Evolutionary conservation across 2,797 vertebrate species (phyloP), one percentile per base, ranked within the genome.

Genomic region (Jordanella pulchra): DNA sequence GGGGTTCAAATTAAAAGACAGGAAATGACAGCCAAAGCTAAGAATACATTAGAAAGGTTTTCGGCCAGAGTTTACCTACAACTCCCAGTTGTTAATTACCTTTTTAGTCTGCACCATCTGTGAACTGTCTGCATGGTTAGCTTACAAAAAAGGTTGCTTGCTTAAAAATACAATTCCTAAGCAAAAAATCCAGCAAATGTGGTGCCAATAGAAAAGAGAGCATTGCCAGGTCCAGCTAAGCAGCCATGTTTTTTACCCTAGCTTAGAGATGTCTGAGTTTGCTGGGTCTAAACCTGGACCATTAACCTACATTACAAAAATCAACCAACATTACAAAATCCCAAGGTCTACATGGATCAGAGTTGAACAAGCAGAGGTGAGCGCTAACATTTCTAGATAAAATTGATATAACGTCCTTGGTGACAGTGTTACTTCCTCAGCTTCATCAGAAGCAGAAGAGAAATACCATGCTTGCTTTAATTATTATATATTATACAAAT

Each of bases 1-100:
- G 67, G 68, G 69, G 42, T 42, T 42, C 39, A 53, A 25, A 7
- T 47, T 70, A 23, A 54, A 71, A 63, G 35, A 35, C 30, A 28
- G 21, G 9, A 28, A 71, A 4, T 21, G 4, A n/a, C 58, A 61
- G 23, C 32, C 39, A 25, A 63, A 42, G 35, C 35, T 25, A 3
- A 63, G 23, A 13, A 44, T 3, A 15, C 13, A 23, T 12, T n/a
- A 30, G 32, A 61, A 61, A 61, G 21, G 12, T 60, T 60, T 60
- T 61, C 6, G 18, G 58, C 30, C 56, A 42, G 60, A n/a, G 39
- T 63, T 42, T 42, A 42, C 60, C 35, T 21, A 42, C 23, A 63
- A 25, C 42, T 63, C 35, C 12, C 11, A 14, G 21, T 63, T n/a
- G 60, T 12, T 21, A 23, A 6, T 21, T 51, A 7, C 48, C 21